A percentile compares a stretch with the other conserved stretches of the same genome.
Evolutionary conservation across 2,113 vertebrate genomes (phyloP).

Genomic region (human (Homo sapiens)): DNA sequence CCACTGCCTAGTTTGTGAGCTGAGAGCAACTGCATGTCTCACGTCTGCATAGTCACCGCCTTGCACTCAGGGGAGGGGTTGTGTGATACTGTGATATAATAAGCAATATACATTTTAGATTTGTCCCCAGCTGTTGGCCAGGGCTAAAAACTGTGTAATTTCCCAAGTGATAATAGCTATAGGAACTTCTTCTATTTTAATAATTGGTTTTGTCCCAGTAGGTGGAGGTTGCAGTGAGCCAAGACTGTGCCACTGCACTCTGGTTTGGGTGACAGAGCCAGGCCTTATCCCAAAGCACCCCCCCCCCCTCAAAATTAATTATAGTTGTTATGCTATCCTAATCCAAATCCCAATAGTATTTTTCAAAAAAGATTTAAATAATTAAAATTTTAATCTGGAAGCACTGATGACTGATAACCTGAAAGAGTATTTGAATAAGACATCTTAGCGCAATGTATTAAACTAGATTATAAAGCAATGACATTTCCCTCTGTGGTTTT

Average conservation of each 20-base stretch:
- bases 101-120: background rate
- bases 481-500: background rate
- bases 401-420: background rate
- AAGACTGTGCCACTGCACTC: background rate
- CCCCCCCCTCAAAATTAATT: background rate
- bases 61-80: background rate
- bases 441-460: constrained; percentile 15
- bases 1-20: background rate
- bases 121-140: background rate
- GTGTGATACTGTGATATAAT: background rate
- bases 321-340: background rate
- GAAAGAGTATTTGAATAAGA: constrained; percentile 39
- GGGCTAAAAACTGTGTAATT: background rate
- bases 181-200: background rate
- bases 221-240: background rate
- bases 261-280: background rate
- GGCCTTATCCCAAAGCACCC: background rate
- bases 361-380: constrained; percentile 1
- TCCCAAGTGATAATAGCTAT: background rate
- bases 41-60: background rate
- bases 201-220: background rate
- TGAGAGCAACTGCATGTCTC: background rate
- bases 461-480: background rate
- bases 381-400: constrained; percentile 44
- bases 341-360: background rate